Evolutionary conservation across 2,797 vertebrate genomes (phyloP).

Genomic region (Sciurus carolinensis): DNA sequence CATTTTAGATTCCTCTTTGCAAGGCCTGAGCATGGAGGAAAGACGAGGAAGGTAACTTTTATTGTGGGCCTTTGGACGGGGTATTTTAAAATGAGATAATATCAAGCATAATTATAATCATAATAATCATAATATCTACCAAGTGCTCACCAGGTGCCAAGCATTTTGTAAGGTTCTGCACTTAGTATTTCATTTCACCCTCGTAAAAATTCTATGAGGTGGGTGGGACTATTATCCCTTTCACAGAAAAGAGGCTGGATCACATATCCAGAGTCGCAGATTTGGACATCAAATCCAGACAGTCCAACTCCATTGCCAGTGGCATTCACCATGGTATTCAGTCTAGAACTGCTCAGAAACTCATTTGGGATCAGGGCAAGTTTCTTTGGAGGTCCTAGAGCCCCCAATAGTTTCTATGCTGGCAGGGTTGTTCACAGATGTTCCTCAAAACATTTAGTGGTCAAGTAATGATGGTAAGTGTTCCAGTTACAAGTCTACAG

Average conservation of each 20-base stretch:
- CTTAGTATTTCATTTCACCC: not conserved
- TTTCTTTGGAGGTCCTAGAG: not conserved
- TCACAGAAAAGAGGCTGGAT: not conserved
- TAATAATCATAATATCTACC: not conserved
- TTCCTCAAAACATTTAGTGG: not conserved
- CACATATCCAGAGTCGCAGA: not conserved
- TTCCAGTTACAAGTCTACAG: not conserved
- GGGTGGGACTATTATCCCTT: not conserved
- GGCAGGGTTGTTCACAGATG: not conserved
- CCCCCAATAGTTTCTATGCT: accelerated
- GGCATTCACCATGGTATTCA: not conserved
- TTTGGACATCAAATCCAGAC: not conserved
- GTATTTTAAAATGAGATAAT: slow-evolving; percentile 40
- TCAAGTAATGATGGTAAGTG: no score
- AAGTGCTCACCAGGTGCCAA: not conserved
- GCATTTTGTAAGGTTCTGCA: not conserved
- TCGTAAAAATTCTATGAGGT: not conserved
- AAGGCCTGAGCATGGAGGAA: not conserved
- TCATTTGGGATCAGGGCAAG: not conserved
- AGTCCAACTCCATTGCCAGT: accelerated
- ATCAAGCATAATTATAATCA: slow-evolving; percentile 30
- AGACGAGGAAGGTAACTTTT: not conserved
- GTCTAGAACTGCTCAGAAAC: not conserved
- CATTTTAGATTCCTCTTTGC: slow-evolving; percentile 46
- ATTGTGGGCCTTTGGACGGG: slow-evolving; percentile 37